Evolutionary conservation across 2,113 vertebrate species (phyloP).

Genomic region (Platysternon megacephalum): DNA sequence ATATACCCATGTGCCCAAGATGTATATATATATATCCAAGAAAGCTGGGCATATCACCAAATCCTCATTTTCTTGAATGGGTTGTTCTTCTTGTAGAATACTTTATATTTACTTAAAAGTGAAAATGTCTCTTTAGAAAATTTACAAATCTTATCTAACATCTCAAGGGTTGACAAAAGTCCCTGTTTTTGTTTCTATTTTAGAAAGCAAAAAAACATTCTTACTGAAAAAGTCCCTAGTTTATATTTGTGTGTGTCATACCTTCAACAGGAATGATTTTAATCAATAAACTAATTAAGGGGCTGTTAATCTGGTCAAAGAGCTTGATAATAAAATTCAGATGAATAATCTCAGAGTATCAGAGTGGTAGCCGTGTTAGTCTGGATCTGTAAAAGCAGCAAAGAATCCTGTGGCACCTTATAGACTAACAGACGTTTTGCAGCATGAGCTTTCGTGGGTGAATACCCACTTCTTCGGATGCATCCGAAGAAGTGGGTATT

Average conservation of each 20-base stretch:
- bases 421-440: no score
- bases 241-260: fast-evolving
- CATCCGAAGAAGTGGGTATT: no score
- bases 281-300: not conserved
- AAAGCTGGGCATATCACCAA: not conserved
- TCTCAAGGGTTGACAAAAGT: not conserved
- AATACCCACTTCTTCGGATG: no score
- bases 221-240: not conserved
- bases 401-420: no score
- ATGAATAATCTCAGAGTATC: not conserved
- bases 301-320: fast-evolving
- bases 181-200: not conserved
- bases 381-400: no score
- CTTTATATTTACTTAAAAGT: not conserved
- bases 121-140: not conserved
- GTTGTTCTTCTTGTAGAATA: not conserved
- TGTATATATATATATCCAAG: not conserved
- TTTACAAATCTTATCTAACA: not conserved
- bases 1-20: not conserved
- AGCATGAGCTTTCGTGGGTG: no score
- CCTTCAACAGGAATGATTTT: not conserved
- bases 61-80: not conserved
- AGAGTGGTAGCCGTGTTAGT: no score
- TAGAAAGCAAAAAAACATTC: fast-evolving
- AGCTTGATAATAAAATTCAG: fast-evolving